phyloP scores from a whole-genome alignment of 2,113 vertebrate genomes.

The Shinisaurus crocodilurus region DNA sequence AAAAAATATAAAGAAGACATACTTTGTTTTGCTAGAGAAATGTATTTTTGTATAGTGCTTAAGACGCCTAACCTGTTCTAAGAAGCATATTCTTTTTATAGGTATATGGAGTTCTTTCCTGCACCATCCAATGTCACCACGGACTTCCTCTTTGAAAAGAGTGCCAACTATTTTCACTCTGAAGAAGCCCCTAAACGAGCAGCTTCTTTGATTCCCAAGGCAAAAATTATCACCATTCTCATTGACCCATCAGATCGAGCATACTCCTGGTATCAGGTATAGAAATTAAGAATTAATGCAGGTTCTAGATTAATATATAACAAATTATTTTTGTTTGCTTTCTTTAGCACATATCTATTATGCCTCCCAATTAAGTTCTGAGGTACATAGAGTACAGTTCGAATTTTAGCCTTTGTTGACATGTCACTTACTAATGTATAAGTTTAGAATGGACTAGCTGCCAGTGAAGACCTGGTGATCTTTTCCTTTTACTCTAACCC shows the following conservation, averaged over 20 bases:
- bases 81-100: constrained; percentile 73
- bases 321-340: background rate
- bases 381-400: background rate
- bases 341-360: background rate
- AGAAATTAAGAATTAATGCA: background rate
- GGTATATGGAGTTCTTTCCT: constrained; percentile 99
- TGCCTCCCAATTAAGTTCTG: background rate
- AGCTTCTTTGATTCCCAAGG: constrained; percentile 91
- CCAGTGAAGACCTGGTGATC: background rate
- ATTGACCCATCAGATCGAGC: constrained; percentile 95
- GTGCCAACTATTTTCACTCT: constrained; percentile 96
- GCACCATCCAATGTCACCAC: constrained; percentile 91
- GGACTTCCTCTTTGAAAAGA: constrained; percentile 98
- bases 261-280: constrained; percentile 97
- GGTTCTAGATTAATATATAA: background rate
- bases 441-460: background rate
- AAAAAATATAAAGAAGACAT: background rate
- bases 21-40: constrained; percentile 14
- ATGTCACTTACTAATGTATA: background rate
- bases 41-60: background rate
- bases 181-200: constrained; percentile 91
- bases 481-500: background rate
- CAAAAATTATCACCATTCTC: constrained; percentile 96
- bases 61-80: constrained; percentile 47
- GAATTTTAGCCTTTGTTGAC: background rate